These are phyloP conservation scores for Diplodus puntazzo DNA, from an alignment of 2,797 vertebrate species.

Conservation along the genomic window DNA sequence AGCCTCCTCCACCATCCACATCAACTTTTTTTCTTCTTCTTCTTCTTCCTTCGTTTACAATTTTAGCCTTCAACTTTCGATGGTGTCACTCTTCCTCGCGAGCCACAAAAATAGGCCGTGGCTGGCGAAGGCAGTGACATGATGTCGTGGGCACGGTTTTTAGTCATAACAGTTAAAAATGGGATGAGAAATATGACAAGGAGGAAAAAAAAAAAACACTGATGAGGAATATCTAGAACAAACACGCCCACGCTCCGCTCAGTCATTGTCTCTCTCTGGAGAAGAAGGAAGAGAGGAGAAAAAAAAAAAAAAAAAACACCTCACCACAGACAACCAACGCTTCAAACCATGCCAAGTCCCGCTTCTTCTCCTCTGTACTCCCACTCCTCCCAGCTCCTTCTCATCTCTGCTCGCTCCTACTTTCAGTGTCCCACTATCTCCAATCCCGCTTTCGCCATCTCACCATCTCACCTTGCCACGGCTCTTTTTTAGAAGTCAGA, in stretches of 20 bases:
- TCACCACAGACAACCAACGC: conserved; percentile 67
- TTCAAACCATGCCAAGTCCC: conserved; percentile 69
- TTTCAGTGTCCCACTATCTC: conserved; percentile 43
- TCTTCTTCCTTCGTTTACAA: background rate
- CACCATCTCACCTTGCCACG: conserved; percentile 60
- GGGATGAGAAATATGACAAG: conserved; percentile 21
- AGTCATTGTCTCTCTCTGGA: conserved; percentile 69
- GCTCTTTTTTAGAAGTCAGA: conserved; percentile 67
- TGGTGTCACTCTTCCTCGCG: conserved; percentile 38
- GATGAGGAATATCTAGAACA: conserved; percentile 73
- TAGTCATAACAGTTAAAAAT: conserved; percentile 71
- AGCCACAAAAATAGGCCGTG: conserved; percentile 48
- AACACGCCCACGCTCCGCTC: conserved; percentile 76
- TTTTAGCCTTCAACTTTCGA: conserved; percentile 6
- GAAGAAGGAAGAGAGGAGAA: conserved; percentile 28
- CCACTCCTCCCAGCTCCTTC: conserved; percentile 60
- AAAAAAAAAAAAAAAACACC: conserved; percentile 18
- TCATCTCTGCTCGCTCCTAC: conserved; percentile 37
- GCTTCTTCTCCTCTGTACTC: conserved; percentile 65
- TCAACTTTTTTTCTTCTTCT: background rate
- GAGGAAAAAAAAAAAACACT: background rate
- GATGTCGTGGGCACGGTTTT: conserved; percentile 68
- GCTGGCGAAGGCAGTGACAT: conserved; percentile 50
- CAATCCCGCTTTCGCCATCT: conserved; percentile 44
- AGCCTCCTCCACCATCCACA: background rate